Conservation (phyloP, 2,888 invertebrate species). For the Ceramica pisi region DNA sequence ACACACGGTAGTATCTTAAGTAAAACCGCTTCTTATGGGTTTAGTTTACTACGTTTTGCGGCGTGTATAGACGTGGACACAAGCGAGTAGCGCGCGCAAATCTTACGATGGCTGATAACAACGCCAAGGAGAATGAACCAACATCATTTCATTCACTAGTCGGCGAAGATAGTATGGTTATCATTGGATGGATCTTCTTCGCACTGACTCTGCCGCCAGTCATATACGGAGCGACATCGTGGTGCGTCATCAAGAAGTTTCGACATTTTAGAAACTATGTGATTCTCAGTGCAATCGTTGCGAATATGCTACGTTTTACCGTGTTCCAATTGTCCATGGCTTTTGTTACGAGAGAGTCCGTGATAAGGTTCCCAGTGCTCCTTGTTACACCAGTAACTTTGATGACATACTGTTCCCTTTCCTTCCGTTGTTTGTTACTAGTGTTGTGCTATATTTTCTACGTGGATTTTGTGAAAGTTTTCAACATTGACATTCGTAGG, state of each 20-base stretch:
- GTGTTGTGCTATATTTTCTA: constrained; percentile 30
- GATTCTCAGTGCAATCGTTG: neutral
- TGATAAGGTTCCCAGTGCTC: neutral
- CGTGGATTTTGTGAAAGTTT: constrained; percentile 35
- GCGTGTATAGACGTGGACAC: neutral
- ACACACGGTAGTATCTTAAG: neutral
- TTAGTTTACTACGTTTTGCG: neutral
- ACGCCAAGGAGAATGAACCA: neutral
- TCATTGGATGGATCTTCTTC: constrained; percentile 1
- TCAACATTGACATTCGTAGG: constrained; percentile 17
- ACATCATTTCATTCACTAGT: neutral
- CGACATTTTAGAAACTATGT: constrained; percentile 30
- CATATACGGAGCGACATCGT: constrained; percentile 28
- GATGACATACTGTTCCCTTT: neutral
- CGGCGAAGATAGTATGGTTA: neutral
- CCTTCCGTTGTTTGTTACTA: constrained; percentile 15
- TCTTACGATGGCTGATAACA: neutral
- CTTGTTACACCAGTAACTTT: neutral
- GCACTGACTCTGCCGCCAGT: neutral
- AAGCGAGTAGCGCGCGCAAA: neutral
- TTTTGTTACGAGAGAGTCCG: neutral
- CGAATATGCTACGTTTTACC: neutral
- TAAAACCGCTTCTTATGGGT: neutral
- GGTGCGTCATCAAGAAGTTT: constrained; percentile 34
- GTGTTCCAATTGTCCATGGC: neutral